Base-by-base conservation (phyloP, 1,140 invertebrate species). In the Leptopilina clavipes region DNA sequence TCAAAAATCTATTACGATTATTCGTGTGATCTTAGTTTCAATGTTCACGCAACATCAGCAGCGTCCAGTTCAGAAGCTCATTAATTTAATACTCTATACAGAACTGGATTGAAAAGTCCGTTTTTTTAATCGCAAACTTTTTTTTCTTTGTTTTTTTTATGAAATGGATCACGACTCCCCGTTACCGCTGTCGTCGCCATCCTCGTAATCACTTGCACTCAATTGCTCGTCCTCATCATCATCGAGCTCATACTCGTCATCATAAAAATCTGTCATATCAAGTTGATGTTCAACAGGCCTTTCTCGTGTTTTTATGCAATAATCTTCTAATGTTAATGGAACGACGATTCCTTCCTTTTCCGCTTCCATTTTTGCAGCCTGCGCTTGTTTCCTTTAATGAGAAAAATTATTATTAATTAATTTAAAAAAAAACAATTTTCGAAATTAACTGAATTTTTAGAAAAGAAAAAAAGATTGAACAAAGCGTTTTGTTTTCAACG, bases 301-400 rank as follows among this genome's bases (percentile, higher is more conserved):
- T 82, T 94, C 94, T 86, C 94, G 94, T 12, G 96, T 96, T 88
- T 98, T 98, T 84, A 98, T 96, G 89, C 97, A 97, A 90, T 99
- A 99, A 90, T 99, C 99, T 92, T 99, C 98, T 85, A 99, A 90
- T 1, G 98, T 99, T 75, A 97, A 94, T 37, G 98, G 99, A 77
- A 99, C 98, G 37, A 95, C 95, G 70, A 99, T 98, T 81, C 97
- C 97, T 91, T 99, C 99, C 77, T 96, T 96, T 86, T 98, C 97
- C 0, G 99, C 98, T 83, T 99, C 98, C 56, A 94, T 93, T 87
- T 97, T 95, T 19, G 98, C 98, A 3, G 96, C 95, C 86, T 96
- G 94, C 0, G 99, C 98, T 94, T 99, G 98, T 93, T 98, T 99
- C 85, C 98, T 98, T 89, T 59, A 40, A 40, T 40, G 37, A 40